Base-by-base conservation (phyloP, 1,140 invertebrate genomes). In the Episyrphus balteatus region DNA sequence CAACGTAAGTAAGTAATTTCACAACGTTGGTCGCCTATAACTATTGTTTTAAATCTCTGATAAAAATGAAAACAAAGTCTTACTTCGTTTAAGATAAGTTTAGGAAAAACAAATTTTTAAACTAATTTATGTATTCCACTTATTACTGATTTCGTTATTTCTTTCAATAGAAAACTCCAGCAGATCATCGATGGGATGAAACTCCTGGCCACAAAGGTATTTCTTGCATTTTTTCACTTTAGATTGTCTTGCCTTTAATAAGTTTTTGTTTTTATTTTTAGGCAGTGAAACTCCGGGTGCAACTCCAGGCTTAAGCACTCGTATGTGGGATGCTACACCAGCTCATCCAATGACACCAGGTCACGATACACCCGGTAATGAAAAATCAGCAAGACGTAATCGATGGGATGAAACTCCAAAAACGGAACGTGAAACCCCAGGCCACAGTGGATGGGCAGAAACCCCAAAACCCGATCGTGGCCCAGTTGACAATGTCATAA, bases 391-490 rank as follows among this genome's bases (percentile, higher is more conserved):
- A 14, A 71, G 93, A 14, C 77, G 94, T 47, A 99, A 99, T 73
- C 81, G 97, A 49, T 99, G 96, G 96, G 97, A 99, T 75, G 96
- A 99, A 73, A 99, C 96, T 3, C 95, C 96, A 1, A 95, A 93
- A 75, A 96, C 92, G 13, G 92, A 97, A 68, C 79, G 92, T 63
- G 93, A 96, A 74, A 98, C 93, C 3, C 92, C 93, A 5, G 92
- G 89, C 0, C 91, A 96, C 70, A 91, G 88, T 65, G 92, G 92
- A 14, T 98, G 96, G 86, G 93, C 95, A 12, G 96, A 99, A 73
- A 99, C 96, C 0, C 96, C 96, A 0, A 81, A 91, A 49, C 93
- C 93, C 1, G 92, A 98, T 62, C 78, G 94, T 43, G 79, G 78
- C 17, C 81, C 74, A 3, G 73, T 74, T 14, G 90, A 93, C 64